Evolutionary conservation across 2,888 invertebrate genomes (phyloP), one percentile per base, ranked within the genome.

Genomic region (Lasius fuliginosus): DNA sequence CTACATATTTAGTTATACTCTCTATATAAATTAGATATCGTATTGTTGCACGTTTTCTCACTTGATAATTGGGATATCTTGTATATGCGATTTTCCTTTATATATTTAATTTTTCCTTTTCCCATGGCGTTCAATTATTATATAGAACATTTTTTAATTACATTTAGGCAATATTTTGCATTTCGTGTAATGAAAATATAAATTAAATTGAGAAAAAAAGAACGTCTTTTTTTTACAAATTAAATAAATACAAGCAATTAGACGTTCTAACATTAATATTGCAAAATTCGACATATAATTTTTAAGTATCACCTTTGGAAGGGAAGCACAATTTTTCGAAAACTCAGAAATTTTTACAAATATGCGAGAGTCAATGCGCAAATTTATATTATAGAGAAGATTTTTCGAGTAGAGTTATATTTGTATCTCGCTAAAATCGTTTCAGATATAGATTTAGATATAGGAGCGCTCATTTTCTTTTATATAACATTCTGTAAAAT

Each of bases 381-480:
- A 58, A 53, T 73, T 79, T 60, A 46, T 60, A 84, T 84, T 85
- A 88, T 87, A 88, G 71, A 90, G 91, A 90, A 85, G 64, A 86
- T 81, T 76, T 86, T 33, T 69, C 33, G 67, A 77, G 79, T 76
- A 85, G 71, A 79, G 12, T 23, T 64, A 60, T 6, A 49, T n/a
- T 79, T 67, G 46, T 49, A 49, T 74, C 58, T 82, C 30, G 56
- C 60, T 67, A 76, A 75, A 84, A 53, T 86, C 71, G 76, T 73
- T 84, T 74, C 40, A 83, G 69, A 75, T 67, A 67, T 77, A 71
- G 36, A 56, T 76, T 36, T 87, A 74, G 11, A 69, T 83, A 82
- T 83, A 88, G 81, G 77, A 81, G 82, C 87, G 85, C 85, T 86
- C 58, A 30, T 18, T 73, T 73, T 62, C 56, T 68, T 49, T 8